phyloP scores from a whole-genome alignment of 2,797 vertebrate species.

The Sebastes reedi region DNA sequence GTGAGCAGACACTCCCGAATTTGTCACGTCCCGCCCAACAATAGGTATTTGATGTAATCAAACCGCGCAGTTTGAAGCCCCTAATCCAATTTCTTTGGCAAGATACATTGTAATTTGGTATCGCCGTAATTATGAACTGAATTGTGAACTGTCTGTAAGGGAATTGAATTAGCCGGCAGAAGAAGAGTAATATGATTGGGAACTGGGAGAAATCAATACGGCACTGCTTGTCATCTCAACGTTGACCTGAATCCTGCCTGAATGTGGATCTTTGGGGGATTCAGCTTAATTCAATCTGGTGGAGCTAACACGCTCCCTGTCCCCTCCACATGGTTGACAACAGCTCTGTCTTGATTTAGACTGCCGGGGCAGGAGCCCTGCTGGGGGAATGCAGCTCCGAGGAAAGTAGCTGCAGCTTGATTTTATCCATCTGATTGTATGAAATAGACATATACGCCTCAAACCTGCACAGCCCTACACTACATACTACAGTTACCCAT shows the following conservation, averaged over 20 bases:
- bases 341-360: conserved; percentile 80
- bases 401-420: conserved; percentile 48
- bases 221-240: conserved; percentile 68
- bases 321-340: conserved; percentile 72
- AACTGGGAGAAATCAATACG: conserved; percentile 79
- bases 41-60: conserved; percentile 77
- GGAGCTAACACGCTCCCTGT: conserved; percentile 73
- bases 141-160: conserved; percentile 75
- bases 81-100: conserved; percentile 76
- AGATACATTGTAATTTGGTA: conserved; percentile 79
- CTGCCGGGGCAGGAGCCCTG: conserved; percentile 51
- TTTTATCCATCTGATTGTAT: conserved; percentile 41
- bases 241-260: conserved; percentile 76
- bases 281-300: conserved; percentile 75
- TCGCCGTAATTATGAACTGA: conserved; percentile 78
- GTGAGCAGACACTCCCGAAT: conserved; percentile 58
- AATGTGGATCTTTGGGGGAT: conserved; percentile 78
- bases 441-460: not conserved
- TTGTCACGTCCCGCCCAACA: conserved; percentile 67
- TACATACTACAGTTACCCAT: not conserved
- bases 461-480: not conserved
- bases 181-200: conserved; percentile 79
- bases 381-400: conserved; percentile 36
- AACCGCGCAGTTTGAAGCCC: conserved; percentile 70
- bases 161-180: conserved; percentile 77